phyloP scores from a whole-genome alignment of 2,888 invertebrate genomes.

The Callyntrura sp. region DNA sequence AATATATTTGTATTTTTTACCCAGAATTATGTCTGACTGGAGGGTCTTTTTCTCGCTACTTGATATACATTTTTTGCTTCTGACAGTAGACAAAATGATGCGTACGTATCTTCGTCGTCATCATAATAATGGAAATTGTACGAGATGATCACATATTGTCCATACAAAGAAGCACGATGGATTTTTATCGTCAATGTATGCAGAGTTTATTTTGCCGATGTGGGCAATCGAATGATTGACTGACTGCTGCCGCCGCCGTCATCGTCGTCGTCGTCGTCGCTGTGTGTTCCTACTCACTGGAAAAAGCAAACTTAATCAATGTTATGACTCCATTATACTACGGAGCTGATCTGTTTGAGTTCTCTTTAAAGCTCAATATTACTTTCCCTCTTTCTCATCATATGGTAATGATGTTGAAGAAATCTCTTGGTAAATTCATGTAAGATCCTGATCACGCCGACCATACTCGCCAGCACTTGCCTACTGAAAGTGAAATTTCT shows the following conservation, averaged over 20 bases:
- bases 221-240: slow-evolving; percentile 60
- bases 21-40: slow-evolving; percentile 72
- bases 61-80: slow-evolving; percentile 17
- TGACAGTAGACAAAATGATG: slow-evolving; percentile 62
- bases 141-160: slow-evolving; percentile 32
- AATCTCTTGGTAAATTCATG: background rate
- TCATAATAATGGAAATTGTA: slow-evolving; percentile 63
- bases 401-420: slow-evolving; percentile 53
- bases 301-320: slow-evolving; percentile 66
- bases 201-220: slow-evolving; percentile 56
- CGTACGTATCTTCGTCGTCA: slow-evolving; percentile 55
- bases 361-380: slow-evolving; percentile 10
- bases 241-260: slow-evolving; percentile 36
- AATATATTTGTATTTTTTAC: slow-evolving; percentile 73
- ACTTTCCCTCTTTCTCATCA: slow-evolving; percentile 24
- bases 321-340: slow-evolving; percentile 61
- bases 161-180: slow-evolving; percentile 5
- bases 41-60: slow-evolving; percentile 63
- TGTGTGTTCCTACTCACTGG: slow-evolving; percentile 5
- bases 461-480: slow-evolving; percentile 32
- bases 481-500: slow-evolving; percentile 6
- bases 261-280: too few relatives aligned
- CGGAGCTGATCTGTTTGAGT: background rate
- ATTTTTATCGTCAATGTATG: slow-evolving; percentile 28
- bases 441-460: slow-evolving; percentile 5